phyloP scores from a whole-genome alignment of 2,888 invertebrate species.

The Neoitamus cyanurus region DNA sequence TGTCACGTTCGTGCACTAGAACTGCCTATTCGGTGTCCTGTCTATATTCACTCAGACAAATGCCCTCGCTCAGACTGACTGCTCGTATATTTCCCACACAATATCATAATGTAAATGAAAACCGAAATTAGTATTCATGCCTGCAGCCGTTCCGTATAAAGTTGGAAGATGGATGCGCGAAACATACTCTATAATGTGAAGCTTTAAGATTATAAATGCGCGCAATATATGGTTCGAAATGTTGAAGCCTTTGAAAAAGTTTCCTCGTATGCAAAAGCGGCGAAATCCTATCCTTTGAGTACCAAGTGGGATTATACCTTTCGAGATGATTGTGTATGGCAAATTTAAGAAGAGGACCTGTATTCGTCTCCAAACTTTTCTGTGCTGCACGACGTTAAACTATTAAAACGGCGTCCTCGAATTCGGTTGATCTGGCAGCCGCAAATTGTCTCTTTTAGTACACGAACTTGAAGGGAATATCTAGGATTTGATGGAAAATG shows the following conservation, averaged over 20 bases:
- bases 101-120: slow-evolving; percentile 47
- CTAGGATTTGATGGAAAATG: no score
- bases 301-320: slow-evolving; percentile 8
- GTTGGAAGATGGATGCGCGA: slow-evolving; percentile 46
- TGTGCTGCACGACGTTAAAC: background rate
- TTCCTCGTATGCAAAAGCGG: background rate
- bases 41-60: slow-evolving; percentile 34
- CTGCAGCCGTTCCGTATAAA: slow-evolving; percentile 40
- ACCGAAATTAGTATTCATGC: slow-evolving; percentile 48
- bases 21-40: slow-evolving; percentile 45
- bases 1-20: slow-evolving; percentile 43
- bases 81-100: slow-evolving; percentile 31
- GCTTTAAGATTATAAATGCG: slow-evolving; percentile 45
- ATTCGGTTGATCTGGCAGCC: no score
- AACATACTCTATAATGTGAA: slow-evolving; percentile 38
- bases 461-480: no score
- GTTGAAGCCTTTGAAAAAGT: slow-evolving; percentile 21
- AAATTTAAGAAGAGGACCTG: background rate
- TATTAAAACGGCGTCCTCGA: no score
- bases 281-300: slow-evolving; percentile 5
- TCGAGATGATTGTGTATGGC: background rate
- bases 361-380: background rate
- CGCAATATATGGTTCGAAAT: slow-evolving; percentile 15
- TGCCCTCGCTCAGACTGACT: background rate
- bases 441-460: no score